These are phyloP conservation scores for Agelastica alni DNA, from an alignment of 2,888 invertebrate genomes.

Conservation along the genomic window DNA sequence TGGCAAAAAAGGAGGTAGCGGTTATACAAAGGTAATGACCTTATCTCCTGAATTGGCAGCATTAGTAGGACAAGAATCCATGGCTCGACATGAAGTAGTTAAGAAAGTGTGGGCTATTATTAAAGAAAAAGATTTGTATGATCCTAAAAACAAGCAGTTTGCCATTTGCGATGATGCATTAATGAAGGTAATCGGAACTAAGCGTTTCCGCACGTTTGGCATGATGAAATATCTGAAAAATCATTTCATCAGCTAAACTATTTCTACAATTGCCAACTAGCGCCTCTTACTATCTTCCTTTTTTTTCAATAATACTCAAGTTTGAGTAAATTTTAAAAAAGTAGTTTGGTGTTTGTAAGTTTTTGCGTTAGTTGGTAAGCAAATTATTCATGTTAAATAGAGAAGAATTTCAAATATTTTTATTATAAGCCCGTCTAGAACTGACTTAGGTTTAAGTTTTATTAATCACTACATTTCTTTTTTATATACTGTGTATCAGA, in stretches of 20 bases:
- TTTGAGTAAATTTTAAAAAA: constrained; percentile 12
- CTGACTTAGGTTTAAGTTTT: constrained; percentile 38
- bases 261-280: constrained; percentile 11
- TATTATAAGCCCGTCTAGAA: constrained; percentile 35
- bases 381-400: constrained; percentile 22
- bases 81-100: constrained; percentile 89
- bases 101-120: constrained; percentile 89
- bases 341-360: constrained; percentile 33
- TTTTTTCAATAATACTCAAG: constrained; percentile 2
- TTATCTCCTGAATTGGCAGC: constrained; percentile 84
- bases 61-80: constrained; percentile 79
- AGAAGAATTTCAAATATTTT: constrained; percentile 29
- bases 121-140: constrained; percentile 85
- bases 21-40: constrained; percentile 83
- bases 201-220: constrained; percentile 92
- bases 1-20: constrained; percentile 66
- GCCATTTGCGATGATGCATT: constrained; percentile 93
- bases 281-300: constrained; percentile 6
- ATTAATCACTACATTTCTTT: constrained; percentile 26
- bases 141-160: constrained; percentile 93
- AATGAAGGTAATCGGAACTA: constrained; percentile 86
- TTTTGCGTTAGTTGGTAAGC: constrained; percentile 22
- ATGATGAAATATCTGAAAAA: constrained; percentile 96
- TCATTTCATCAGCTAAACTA: constrained; percentile 73
- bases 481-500: constrained; percentile 24